Conservation (phyloP, 2,888 invertebrate species). For the Acronicta alni region DNA sequence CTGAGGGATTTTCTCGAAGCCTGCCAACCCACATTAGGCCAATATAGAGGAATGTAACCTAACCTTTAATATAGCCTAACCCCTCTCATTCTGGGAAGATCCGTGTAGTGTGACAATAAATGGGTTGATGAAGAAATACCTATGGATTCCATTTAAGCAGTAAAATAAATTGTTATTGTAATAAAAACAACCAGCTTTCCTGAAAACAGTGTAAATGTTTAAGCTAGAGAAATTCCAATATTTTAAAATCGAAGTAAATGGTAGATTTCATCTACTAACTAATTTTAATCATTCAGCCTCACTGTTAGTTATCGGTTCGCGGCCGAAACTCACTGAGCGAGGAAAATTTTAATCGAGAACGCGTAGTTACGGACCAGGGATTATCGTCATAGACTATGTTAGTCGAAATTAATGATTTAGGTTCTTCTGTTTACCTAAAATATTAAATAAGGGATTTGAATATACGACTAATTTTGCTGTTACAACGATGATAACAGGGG, state of each 20-base stretch:
- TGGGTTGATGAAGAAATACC: no score
- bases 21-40: no score
- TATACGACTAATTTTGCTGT: slow-evolving; percentile 55
- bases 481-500: slow-evolving; percentile 54
- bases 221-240: slow-evolving; percentile 28
- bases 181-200: slow-evolving; percentile 25
- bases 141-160: slow-evolving; percentile 45
- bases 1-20: no score
- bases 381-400: slow-evolving; percentile 48
- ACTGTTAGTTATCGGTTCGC: slow-evolving; percentile 23
- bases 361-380: slow-evolving; percentile 41
- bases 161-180: slow-evolving; percentile 38
- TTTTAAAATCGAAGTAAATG: slow-evolving; percentile 35
- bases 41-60: no score
- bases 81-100: no score
- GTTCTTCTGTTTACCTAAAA: slow-evolving; percentile 60
- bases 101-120: no score
- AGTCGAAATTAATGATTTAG: slow-evolving; percentile 60
- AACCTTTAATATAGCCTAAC: no score
- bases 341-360: slow-evolving; percentile 51
- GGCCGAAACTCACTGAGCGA: slow-evolving; percentile 35
- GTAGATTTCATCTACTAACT: slow-evolving; percentile 4
- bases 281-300: slow-evolving; percentile 34
- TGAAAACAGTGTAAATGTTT: slow-evolving; percentile 9
- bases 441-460: slow-evolving; percentile 64